Base-by-base conservation (phyloP, 1,140 invertebrate species). In the Aporrectodea caliginosa region DNA sequence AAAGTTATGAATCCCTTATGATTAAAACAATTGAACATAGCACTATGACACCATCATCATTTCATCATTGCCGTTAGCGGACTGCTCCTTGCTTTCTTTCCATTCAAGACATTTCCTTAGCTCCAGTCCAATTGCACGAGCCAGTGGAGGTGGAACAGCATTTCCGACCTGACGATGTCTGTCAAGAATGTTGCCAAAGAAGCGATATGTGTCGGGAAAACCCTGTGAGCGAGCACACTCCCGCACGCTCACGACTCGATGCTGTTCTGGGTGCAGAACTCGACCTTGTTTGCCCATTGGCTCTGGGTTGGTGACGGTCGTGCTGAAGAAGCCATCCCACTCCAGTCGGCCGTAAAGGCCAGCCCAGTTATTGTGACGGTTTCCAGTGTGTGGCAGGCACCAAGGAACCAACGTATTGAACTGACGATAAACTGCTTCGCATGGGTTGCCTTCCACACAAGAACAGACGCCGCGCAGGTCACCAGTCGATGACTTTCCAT, bases 171-270 rank as follows among this genome's bases (percentile, higher is more conserved):
- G 94, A 85, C 93, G 87, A 86, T 96, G 92, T 83, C 93, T 94
- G 84, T 95, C 93, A 58, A 92, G 86, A 82, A 94, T 90, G 81
- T 87, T 91, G 35, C 94, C 94, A 84, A 90, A 92, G 88, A 95
- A 95, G 68, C 91, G 85, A 85, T 93, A 95, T 0, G 89, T 90
- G 88, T 96, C 94, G 2, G 92, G 92, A 87, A 96, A 96, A 69
- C 93, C 94, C 89, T 96, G 94, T 27, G 93, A 95, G 74, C 94
- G 89, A 0, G 94, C 94, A 88, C 93, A 95, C 87, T 96, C 94
- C 29, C 94, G 87, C 14, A 95, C 93, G 85, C 93, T 94, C 12
- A 96, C 93, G 6, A 95, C 92, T 74, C 94, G 90, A 84, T 92
- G 89, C 86, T 95, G 93, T 82, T 92, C 91, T 16, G 94, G 94